Evolutionary conservation across 2,888 invertebrate genomes (phyloP), one percentile per base, ranked within the genome.

Genomic region (Rutpela maculata): DNA sequence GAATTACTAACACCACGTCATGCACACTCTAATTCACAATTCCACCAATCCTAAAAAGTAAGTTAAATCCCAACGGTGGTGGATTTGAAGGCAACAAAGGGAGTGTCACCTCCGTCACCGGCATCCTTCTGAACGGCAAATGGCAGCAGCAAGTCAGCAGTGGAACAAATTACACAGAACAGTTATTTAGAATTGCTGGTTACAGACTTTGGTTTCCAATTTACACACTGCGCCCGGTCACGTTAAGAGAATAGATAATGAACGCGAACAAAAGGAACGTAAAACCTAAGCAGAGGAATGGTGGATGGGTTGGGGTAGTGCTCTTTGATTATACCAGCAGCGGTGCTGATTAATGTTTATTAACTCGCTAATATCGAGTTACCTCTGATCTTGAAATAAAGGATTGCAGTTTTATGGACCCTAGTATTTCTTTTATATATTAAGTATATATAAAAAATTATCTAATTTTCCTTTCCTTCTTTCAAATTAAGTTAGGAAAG

Each of bases 161-260:
- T 75, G 75, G 80, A 77, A 72, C 80, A 82, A 83, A 83, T 82
- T 83, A 81, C 81, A 82, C 82, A 78, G 80, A 82, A 80, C 79
- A 74, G 81, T 81, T 83, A 83, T 78, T 81, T 81, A 78, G 80
- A 81, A 85, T 82, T 81, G 82, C 76, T 74, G 78, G 79, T 81
- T 83, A 79, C 80, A 82, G 82, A 75, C 83, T 83, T 83, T 82
- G 84, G 83, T 84, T 85, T 82, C 83, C 83, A 85, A 84, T 85
- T 84, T 84, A 80, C 84, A 81, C 83, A 78, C 77, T 76, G 77
- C 75, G 80, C 77, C 80, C 74, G 82, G 80, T 81, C 80, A 84
- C 84, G 84, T 78, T 81, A 63, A 82, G 81, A 81, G 85, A 82
- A 85, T 83, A 81, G 85, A 82, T 84, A 85, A 85, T 85, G 84